These are phyloP conservation scores for Epinephelus coioides DNA, from an alignment of 2,797 vertebrate species.

Conservation along the genomic window DNA sequence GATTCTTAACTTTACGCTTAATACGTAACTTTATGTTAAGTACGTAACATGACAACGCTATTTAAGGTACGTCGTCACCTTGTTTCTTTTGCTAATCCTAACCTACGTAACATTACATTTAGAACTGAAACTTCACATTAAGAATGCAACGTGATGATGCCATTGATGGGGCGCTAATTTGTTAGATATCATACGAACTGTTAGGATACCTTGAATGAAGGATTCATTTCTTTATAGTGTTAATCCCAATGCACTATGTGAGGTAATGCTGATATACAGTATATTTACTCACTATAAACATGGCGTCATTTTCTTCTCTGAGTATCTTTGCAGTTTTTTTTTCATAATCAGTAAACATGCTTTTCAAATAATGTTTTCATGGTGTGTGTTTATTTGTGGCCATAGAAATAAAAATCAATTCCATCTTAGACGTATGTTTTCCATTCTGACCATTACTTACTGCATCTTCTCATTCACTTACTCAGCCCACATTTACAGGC, in stretches of 20 bases:
- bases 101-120: too few relatives aligned
- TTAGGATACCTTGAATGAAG: too few relatives aligned
- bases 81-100: too few relatives aligned
- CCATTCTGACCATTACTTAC: constrained; percentile 49
- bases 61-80: too few relatives aligned
- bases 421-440: constrained; percentile 11
- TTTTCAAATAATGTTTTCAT: not conserved
- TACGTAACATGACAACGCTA: too few relatives aligned
- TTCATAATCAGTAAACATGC: not conserved
- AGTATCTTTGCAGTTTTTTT: not conserved
- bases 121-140: too few relatives aligned
- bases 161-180: not conserved
- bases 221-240: too few relatives aligned
- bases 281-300: not conserved
- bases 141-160: too few relatives aligned
- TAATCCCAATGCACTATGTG: not conserved
- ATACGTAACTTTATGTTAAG: too few relatives aligned
- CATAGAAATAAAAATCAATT: constrained; percentile 31
- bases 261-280: not conserved
- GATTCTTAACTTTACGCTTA: too few relatives aligned
- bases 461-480: constrained; percentile 50
- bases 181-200: too few relatives aligned
- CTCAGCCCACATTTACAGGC: constrained; percentile 41
- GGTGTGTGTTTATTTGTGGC: not conserved
- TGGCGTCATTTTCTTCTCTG: not conserved